Conservation (phyloP, 2,113 vertebrate genomes). For the Echinops telfairi region DNA sequence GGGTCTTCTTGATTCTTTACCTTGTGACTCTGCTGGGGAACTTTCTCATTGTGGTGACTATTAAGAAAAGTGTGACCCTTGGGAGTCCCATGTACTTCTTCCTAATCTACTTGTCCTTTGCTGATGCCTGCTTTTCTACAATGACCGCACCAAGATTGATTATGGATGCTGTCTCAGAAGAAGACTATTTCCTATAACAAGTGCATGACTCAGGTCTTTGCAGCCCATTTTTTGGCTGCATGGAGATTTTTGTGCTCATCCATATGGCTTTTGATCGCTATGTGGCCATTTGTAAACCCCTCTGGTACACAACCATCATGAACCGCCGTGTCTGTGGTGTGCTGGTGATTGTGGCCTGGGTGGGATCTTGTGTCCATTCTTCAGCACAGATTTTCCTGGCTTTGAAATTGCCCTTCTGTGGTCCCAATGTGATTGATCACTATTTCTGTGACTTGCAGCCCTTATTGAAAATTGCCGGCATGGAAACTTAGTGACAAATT, state of each 20-base stretch:
- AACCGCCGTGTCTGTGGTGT: background rate
- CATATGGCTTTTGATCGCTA: constrained; percentile 27
- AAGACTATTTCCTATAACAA: constrained; percentile 60
- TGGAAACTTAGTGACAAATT: constrained; percentile 21
- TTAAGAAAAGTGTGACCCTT: background rate
- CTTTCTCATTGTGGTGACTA: constrained; percentile 47
- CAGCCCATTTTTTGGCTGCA: constrained; percentile 57
- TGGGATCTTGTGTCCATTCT: constrained; percentile 43
- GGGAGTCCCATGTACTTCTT: constrained; percentile 49
- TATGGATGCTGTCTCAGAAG: background rate
- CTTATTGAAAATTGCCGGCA: constrained; percentile 65
- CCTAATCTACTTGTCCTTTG: constrained; percentile 30
- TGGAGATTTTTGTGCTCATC: constrained; percentile 57
- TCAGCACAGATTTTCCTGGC: constrained; percentile 22
- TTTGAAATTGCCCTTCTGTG: constrained; percentile 60
- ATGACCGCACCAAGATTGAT: constrained; percentile 22
- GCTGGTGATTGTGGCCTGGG: background rate
- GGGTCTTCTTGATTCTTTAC: constrained; percentile 53
- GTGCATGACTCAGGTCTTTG: constrained; percentile 63
- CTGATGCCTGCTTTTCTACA: constrained; percentile 40
- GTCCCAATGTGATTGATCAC: constrained; percentile 39
- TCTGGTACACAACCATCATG: constrained; percentile 24
- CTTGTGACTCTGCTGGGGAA: constrained; percentile 25
- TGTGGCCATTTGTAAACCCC: constrained; percentile 39
- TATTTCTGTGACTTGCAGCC: constrained; percentile 58